Evolutionary conservation across 2,113 vertebrate genomes (phyloP).

Genomic region (Gallinago undulata): DNA sequence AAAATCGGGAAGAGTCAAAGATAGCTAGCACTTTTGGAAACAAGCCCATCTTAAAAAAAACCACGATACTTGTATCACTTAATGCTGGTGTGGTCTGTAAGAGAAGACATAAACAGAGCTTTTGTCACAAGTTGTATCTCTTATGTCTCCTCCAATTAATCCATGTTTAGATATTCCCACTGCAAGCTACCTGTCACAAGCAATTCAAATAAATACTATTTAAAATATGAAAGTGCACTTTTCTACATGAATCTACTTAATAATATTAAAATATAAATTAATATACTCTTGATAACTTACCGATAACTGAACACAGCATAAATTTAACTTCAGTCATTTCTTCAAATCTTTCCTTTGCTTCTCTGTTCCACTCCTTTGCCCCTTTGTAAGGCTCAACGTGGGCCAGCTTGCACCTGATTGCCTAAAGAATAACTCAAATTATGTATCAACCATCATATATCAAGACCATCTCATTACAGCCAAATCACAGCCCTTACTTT

Average conservation of each 20-base stretch:
- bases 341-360: slow-evolving; percentile 81
- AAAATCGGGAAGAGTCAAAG: neutral
- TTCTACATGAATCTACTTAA: neutral
- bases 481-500: neutral
- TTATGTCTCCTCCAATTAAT: neutral
- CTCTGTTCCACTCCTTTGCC: slow-evolving; percentile 75
- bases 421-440: slow-evolving; percentile 72
- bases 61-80: neutral
- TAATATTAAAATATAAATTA: neutral
- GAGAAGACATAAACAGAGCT: neutral
- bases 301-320: slow-evolving; percentile 77
- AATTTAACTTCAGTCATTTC: slow-evolving; percentile 79
- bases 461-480: neutral
- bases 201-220: neutral
- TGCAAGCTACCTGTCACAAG: neutral
- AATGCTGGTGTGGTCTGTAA: neutral
- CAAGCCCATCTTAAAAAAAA: neutral
- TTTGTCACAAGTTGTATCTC: neutral
- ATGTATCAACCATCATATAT: neutral
- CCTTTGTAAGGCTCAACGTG: slow-evolving; percentile 75
- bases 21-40: neutral
- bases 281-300: slow-evolving; percentile 64
- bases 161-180: neutral
- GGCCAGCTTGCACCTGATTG: slow-evolving; percentile 84
- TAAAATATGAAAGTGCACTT: neutral